Percentiles rank a stretch among this genome's conserved stretches.
Evolutionary conservation across 1,140 invertebrate genomes (phyloP).

Genomic region (Bursaphelenchus mucronatus): DNA sequence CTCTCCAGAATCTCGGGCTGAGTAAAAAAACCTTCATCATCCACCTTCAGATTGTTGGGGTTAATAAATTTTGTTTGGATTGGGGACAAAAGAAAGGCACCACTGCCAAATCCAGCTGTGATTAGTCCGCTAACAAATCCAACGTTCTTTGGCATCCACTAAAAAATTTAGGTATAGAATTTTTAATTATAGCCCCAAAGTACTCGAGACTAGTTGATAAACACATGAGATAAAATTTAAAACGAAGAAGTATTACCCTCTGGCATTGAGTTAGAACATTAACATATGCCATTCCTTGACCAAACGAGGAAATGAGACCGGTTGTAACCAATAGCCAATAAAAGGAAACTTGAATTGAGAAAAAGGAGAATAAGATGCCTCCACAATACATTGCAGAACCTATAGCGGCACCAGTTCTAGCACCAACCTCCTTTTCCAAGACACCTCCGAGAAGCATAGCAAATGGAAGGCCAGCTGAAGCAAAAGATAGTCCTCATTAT

Average conservation of each 20-base stretch:
- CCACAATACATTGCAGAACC: conserved; percentile 35
- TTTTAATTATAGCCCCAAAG: conserved; percentile 5
- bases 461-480: conserved; percentile 41
- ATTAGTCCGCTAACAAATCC: conserved; percentile 41
- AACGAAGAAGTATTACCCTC: conserved; percentile 15
- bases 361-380: conserved; percentile 36
- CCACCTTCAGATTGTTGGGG: conserved; percentile 39
- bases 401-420: conserved; percentile 34
- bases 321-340: conserved; percentile 33
- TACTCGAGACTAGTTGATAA: conserved; percentile 17
- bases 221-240: conserved; percentile 15
- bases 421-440: conserved; percentile 39
- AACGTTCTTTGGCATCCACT: conserved; percentile 38
- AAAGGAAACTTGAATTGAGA: conserved; percentile 46
- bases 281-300: conserved; percentile 40
- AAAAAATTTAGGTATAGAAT: conserved; percentile 9
- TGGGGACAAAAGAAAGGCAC: conserved; percentile 45
- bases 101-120: conserved; percentile 43
- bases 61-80: conserved; percentile 45
- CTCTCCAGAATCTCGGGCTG: conserved; percentile 46
- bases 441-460: conserved; percentile 42
- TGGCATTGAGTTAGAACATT: conserved; percentile 46
- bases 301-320: conserved; percentile 36
- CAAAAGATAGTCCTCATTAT: neutral
- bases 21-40: conserved; percentile 40